Percentiles rank a stretch among this genome's conserved stretches.
These are phyloP conservation scores for Cistogaster globosa DNA, from an alignment of 2,888 invertebrate species.

Conservation along the genomic window DNA sequence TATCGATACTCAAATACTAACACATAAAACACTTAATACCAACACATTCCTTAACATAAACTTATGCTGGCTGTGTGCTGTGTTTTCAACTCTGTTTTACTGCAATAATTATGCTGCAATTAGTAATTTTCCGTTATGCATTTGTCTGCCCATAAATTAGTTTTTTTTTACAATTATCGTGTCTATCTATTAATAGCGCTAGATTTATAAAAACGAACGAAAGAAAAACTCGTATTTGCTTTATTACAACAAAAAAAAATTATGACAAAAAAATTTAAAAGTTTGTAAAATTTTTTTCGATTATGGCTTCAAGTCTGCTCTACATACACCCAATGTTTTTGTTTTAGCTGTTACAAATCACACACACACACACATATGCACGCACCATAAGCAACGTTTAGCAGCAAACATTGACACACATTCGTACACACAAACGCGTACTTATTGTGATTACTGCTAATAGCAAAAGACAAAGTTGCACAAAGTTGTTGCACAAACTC, in stretches of 20 bases:
- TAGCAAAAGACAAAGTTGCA: constrained; percentile 67
- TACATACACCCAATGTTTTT: constrained; percentile 40
- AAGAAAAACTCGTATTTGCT: neutral
- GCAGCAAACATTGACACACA: constrained; percentile 20
- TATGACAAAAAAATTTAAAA: constrained; percentile 68
- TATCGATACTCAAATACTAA: neutral
- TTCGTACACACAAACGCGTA: neutral
- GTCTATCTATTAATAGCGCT: constrained; percentile 25
- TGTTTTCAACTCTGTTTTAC: constrained; percentile 49
- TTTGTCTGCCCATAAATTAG: constrained; percentile 50
- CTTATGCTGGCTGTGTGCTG: neutral
- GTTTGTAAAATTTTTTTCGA: constrained; percentile 33
- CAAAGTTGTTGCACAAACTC: constrained; percentile 64
- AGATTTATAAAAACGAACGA: constrained; percentile 27
- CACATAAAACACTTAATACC: neutral
- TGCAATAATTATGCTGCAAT: constrained; percentile 72
- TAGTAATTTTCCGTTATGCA: constrained; percentile 72
- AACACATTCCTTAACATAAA: neutral
- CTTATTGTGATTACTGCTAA: constrained; percentile 55
- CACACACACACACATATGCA: neutral
- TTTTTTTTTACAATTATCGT: constrained; percentile 52
- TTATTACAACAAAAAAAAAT: constrained; percentile 35
- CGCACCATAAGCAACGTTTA: neutral
- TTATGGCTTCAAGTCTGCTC: constrained; percentile 39
- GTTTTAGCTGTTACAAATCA: neutral